Conservation (phyloP, 2,888 invertebrate species). For the Ophraella communa region DNA sequence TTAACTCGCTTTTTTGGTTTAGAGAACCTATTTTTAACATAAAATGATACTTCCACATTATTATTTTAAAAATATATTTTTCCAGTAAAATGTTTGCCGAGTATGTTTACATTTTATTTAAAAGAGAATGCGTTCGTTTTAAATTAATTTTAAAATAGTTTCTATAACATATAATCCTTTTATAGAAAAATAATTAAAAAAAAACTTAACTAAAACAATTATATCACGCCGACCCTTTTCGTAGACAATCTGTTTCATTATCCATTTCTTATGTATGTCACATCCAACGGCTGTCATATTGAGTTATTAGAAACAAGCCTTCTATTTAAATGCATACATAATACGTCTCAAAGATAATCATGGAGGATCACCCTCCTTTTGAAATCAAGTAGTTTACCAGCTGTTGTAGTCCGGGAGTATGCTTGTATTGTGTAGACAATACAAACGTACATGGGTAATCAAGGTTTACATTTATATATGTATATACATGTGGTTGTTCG, state of each 20-base stretch:
- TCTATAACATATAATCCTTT: neutral
- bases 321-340: neutral
- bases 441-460: slow-evolving; percentile 35
- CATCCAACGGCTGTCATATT: slow-evolving; percentile 1
- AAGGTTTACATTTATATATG: slow-evolving; percentile 41
- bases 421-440: slow-evolving; percentile 5
- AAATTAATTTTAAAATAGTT: no score
- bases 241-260: neutral
- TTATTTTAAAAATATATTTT: no score
- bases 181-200: neutral
- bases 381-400: slow-evolving; percentile 25
- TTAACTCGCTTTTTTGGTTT: no score
- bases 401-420: slow-evolving; percentile 25
- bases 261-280: neutral
- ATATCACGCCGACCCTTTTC: neutral
- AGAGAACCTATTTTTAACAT: no score
- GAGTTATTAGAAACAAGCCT: neutral
- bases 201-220: neutral
- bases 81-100: no score
- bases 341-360: slow-evolving; percentile 16
- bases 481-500: no score
- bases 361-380: slow-evolving; percentile 21
- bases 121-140: no score
- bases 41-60: no score
- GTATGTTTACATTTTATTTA: no score